These are phyloP conservation scores for Drosophila borborema DNA, from an alignment of 2,888 invertebrate genomes.

Conservation along the genomic window DNA sequence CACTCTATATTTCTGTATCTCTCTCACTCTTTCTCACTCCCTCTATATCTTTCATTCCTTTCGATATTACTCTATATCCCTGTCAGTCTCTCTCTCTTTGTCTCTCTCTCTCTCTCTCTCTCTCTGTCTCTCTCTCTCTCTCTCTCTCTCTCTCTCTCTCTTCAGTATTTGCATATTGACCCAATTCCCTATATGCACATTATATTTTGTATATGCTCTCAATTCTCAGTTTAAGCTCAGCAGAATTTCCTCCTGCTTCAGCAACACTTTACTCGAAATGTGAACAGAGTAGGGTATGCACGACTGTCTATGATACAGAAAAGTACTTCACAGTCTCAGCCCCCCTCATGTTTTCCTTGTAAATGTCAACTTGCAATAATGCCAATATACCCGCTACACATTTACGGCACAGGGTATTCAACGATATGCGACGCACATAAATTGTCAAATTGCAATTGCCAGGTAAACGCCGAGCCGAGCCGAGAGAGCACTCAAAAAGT, in stretches of 20 bases:
- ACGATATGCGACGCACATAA: conserved; percentile 7
- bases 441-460: conserved; percentile 10
- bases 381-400: neutral
- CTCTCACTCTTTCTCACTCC: neutral
- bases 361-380: neutral
- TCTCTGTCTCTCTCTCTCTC: too few species aligned
- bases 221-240: neutral
- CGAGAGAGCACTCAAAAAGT: neutral
- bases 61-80: neutral
- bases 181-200: neutral
- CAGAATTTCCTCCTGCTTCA: neutral
- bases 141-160: neutral
- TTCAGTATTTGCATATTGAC: neutral
- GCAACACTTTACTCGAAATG: neutral
- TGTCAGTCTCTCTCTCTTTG: neutral
- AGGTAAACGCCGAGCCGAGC: neutral
- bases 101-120: neutral
- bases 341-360: neutral
- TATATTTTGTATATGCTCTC: neutral
- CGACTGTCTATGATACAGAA: neutral
- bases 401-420: neutral
- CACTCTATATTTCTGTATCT: neutral
- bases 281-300: neutral
- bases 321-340: neutral
- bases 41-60: neutral